A percentile compares a stretch with the other conserved stretches of the same genome.
Evolutionary conservation across 2,888 invertebrate genomes (phyloP).

Genomic region (Polylopha cassiicola): DNA sequence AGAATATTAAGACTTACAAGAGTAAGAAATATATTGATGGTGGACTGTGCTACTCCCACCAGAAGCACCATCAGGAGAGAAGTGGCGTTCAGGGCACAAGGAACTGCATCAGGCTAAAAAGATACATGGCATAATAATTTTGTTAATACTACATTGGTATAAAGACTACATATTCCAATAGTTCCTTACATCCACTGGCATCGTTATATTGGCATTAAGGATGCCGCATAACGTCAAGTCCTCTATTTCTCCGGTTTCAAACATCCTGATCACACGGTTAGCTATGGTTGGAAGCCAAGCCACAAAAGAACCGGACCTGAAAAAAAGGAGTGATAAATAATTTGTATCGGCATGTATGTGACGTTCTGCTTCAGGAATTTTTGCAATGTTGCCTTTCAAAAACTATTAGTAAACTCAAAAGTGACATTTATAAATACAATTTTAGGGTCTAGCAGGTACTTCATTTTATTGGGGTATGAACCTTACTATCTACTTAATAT

Average conservation of each 20-base stretch:
- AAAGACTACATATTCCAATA: neutral
- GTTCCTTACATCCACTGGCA: constrained; percentile 14
- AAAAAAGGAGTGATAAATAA: too few relatives aligned
- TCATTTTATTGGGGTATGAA: too few relatives aligned
- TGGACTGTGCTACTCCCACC: constrained; percentile 12
- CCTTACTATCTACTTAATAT: too few relatives aligned
- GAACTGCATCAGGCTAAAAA: constrained; percentile 19
- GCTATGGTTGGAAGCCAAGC: constrained; percentile 34
- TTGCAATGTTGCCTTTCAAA: neutral
- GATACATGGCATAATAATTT: too few relatives aligned
- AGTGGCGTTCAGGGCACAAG: constrained; percentile 19
- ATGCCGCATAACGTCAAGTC: constrained; percentile 30
- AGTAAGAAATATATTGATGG: constrained; percentile 28
- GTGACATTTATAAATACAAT: too few relatives aligned
- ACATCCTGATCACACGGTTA: constrained; percentile 28
- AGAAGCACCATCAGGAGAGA: constrained; percentile 21
- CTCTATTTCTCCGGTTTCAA: constrained; percentile 27
- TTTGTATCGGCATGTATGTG: too few relatives aligned
- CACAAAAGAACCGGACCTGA: constrained; percentile 38
- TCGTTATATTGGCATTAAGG: constrained; percentile 21
- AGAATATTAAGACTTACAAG: constrained; percentile 36
- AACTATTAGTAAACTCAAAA: too few relatives aligned
- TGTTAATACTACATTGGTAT: neutral
- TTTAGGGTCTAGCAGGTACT: too few relatives aligned
- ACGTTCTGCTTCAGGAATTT: too few relatives aligned